Evolutionary conservation across 2,797 vertebrate genomes (phyloP).

Genomic region (Microctenopoma stevenorrisi): DNA sequence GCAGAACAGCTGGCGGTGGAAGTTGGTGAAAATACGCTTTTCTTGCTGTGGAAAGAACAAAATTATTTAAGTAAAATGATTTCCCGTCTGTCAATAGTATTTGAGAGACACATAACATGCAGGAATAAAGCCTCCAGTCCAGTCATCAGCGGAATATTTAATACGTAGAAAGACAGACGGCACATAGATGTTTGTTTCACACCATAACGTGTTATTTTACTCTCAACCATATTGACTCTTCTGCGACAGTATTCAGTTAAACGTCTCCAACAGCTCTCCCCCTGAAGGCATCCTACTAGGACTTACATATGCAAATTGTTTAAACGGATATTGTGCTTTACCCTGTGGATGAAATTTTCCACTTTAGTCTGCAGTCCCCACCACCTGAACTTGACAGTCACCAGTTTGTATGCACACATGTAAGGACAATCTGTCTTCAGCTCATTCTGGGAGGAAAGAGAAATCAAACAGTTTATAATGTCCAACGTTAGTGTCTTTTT

Average conservation of each 20-base stretch:
- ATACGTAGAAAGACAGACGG: not conserved
- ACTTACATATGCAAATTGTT: too few species aligned
- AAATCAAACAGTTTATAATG: constrained; percentile 1
- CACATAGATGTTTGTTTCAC: not conserved
- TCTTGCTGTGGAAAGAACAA: constrained; percentile 87
- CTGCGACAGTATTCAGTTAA: too few species aligned
- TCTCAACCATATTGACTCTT: not conserved
- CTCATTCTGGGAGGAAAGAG: constrained; percentile 84
- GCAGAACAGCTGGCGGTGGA: constrained; percentile 97
- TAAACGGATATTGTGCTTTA: constrained; percentile 50
- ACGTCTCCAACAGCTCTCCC: too few species aligned
- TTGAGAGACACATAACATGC: not conserved
- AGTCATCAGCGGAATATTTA: too few species aligned
- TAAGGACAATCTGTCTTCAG: constrained; percentile 89
- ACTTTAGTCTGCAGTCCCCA: constrained; percentile 97
- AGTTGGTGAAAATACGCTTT: constrained; percentile 98
- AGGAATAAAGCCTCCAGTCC: not conserved
- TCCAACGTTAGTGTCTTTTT: not conserved
- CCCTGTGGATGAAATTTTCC: constrained; percentile 96
- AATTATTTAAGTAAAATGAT: not conserved
- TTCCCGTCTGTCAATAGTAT: not conserved
- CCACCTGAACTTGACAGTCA: constrained; percentile 98
- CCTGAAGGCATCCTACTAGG: not conserved
- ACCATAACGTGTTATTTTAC: not conserved
- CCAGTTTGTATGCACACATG: constrained; percentile 98